Evolutionary conservation across 1,140 invertebrate genomes (phyloP), one percentile per base, ranked within the genome.

Genomic region (Pseudobourletiella spinata): DNA sequence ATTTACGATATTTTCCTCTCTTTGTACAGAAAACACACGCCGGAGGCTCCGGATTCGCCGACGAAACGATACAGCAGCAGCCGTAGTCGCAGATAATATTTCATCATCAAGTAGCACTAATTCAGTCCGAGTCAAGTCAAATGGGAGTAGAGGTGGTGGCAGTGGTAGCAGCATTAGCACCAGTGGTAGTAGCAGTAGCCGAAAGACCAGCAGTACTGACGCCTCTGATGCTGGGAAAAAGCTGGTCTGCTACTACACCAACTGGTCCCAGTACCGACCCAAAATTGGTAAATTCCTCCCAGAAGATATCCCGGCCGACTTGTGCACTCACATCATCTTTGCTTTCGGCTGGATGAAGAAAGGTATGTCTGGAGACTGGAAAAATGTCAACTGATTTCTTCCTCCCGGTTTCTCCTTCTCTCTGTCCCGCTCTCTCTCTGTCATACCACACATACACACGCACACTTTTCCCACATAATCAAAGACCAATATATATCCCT

Each of bases 321-420:
- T 98, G 3, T 98, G 95, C 75, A 97, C 94, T 0, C 94, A 97
- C 77, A 81, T 97, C 69, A 91, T 97, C 70, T 96, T 93, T 75
- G 89, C 94, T 24, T 97, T 98, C 74, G 93, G 91, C 1, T 96
- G 91, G 92, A 79, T 97, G 74, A 96, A 96, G 77, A 95, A 95
- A 72, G 90, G 91, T 65, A 89, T 76, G 95, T 35, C 22, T 43
- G 25, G 11, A 25, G 24, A 15, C 16, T n/a, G n/a, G n/a, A n/a
- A n/a, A n/a, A n/a, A n/a, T n/a, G n/a, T n/a, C n/a, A n/a, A n/a
- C n/a, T 15, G 6, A 22, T 55, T 55, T 11, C 24, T 55, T 24
- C 20, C 24, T 8, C 24, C 16, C 46, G 11, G 8, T 48, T 22
- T 48, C 18, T 48, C 46, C 46, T n/a, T n/a, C n/a, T n/a, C n/a